Evolutionary conservation across 2,888 invertebrate species (phyloP).

Genomic region (Drosophila barbarae): DNA sequence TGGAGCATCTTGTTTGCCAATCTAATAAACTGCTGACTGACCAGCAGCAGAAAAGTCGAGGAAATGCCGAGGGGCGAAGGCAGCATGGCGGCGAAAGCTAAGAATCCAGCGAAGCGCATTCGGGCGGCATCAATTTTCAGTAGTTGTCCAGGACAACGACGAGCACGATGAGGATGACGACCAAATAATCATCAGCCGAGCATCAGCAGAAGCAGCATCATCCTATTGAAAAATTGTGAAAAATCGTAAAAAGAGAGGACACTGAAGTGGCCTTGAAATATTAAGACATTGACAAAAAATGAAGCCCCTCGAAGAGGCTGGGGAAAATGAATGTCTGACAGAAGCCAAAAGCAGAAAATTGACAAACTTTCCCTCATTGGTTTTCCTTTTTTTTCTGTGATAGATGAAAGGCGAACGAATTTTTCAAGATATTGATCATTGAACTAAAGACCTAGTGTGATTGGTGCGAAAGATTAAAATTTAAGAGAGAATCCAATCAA

Average conservation of each 20-base stretch:
- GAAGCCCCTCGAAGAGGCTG: constrained; percentile 1
- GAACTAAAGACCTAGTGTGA: background rate
- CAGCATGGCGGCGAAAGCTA: constrained; percentile 37
- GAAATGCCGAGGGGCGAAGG: background rate
- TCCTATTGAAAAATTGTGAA: constrained; percentile 42
- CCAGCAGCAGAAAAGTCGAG: constrained; percentile 41
- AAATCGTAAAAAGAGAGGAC: constrained; percentile 34
- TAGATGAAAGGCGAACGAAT: constrained; percentile 28
- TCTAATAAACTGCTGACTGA: constrained; percentile 67
- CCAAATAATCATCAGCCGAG: constrained; percentile 50
- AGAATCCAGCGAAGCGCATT: constrained; percentile 56
- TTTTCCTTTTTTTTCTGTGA: background rate
- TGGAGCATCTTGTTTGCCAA: constrained; percentile 54
- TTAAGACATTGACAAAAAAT: constrained; percentile 49
- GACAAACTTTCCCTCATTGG: constrained; percentile 23
- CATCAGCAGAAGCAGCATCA: constrained; percentile 24
- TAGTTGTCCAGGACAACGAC: constrained; percentile 56
- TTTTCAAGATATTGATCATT: background rate
- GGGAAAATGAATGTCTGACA: constrained; percentile 22
- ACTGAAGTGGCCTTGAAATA: constrained; percentile 39
- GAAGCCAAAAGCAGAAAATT: constrained; percentile 26
- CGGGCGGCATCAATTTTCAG: constrained; percentile 64
- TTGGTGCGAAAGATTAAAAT: constrained; percentile 11
- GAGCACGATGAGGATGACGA: constrained; percentile 17
- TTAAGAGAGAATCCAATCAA: constrained; percentile 7